Percentiles rank a stretch among this genome's conserved stretches.
phyloP scores from a whole-genome alignment of 2,888 invertebrate species.

The Campoplex nolae region DNA sequence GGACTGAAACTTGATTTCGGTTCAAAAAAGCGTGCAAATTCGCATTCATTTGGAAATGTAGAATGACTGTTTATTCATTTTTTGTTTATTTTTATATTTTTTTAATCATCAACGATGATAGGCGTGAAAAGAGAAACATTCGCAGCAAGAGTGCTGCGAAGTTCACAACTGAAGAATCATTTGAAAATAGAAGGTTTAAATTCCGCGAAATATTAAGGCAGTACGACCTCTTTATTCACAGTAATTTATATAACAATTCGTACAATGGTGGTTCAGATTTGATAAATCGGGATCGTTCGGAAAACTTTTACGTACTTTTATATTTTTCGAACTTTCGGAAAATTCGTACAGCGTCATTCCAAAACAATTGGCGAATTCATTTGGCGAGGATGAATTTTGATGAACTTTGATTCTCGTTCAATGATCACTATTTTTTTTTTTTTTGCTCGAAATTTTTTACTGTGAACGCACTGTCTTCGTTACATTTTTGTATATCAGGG shows the following conservation, averaged over 20 bases:
- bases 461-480: conserved; percentile 19
- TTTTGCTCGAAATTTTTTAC: background rate
- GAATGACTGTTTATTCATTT: background rate
- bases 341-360: background rate
- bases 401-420: background rate
- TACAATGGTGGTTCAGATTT: conserved; percentile 3
- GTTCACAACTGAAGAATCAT: background rate
- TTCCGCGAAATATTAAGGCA: conserved; percentile 14
- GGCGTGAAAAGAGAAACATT: background rate
- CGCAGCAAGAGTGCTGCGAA: background rate
- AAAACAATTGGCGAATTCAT: background rate
- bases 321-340: background rate
- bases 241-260: conserved; percentile 19
- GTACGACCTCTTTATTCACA: conserved; percentile 39
- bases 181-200: background rate
- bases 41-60: too few relatives aligned
- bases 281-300: background rate
- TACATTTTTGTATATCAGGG: conserved; percentile 24
- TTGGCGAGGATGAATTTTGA: background rate
- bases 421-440: background rate
- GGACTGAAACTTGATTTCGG: too few relatives aligned
- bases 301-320: background rate
- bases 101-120: background rate
- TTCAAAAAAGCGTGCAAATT: too few relatives aligned
- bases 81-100: background rate